These are phyloP conservation scores for Cepaea nemoralis DNA, from an alignment of 1,140 invertebrate species.

Conservation along the genomic window DNA sequence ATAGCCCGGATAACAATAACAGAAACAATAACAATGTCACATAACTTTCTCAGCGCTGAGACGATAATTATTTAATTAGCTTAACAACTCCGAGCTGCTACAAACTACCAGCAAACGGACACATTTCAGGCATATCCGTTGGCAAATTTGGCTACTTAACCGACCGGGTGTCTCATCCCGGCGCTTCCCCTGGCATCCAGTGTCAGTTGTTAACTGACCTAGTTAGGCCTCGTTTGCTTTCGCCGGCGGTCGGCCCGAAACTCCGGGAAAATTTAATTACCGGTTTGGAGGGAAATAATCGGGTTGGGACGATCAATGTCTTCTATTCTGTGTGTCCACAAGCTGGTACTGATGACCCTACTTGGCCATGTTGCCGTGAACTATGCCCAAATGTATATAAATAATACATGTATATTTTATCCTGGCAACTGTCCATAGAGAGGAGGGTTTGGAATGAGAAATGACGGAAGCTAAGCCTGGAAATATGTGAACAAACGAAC, in stretches of 20 bases:
- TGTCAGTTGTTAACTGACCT: neutral
- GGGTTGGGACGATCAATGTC: constrained; percentile 3
- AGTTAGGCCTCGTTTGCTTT: constrained; percentile 7
- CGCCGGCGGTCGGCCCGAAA: neutral
- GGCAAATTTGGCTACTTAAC: neutral
- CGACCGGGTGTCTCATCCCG: neutral
- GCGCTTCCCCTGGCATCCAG: neutral
- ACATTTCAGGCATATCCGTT: neutral
- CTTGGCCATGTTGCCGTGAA: neutral
- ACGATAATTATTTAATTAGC: neutral
- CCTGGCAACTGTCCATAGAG: too few species aligned
- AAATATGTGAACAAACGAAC: too few species aligned
- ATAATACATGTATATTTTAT: neutral
- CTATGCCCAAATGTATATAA: neutral
- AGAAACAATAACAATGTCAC: too few species aligned
- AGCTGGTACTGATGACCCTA: neutral
- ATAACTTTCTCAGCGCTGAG: too few species aligned
- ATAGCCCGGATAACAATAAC: too few species aligned
- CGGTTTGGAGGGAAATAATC: neutral
- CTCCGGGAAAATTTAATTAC: neutral
- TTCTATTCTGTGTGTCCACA: neutral
- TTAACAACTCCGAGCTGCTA: neutral
- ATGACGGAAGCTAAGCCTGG: too few species aligned
- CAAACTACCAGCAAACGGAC: neutral
- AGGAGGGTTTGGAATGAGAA: too few species aligned